Evolutionary conservation across 2,113 vertebrate genomes (phyloP), one percentile per base, ranked within the genome.

Genomic region (Pterocles burchelli): DNA sequence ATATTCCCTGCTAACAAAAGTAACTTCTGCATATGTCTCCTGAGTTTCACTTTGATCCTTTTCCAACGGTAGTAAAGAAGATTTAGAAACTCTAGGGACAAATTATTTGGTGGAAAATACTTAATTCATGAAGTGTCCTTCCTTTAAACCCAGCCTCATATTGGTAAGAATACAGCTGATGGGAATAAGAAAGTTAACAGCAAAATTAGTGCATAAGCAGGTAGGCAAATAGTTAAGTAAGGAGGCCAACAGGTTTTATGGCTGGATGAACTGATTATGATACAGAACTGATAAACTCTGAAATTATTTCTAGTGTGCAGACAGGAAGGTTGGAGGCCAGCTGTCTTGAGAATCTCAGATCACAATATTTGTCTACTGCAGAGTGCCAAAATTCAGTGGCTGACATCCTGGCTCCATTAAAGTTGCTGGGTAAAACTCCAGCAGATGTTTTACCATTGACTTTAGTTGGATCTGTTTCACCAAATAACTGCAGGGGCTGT

Each of bases 401-500:
- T 96, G 95, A 97, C 79, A 84, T 95, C 88, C 96, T 96, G 93
- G 79, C 92, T 95, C 88, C 85, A 90, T 96, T 95, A 90, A 96
- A 95, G 93, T 86, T 86, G 31, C 93, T 96, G 91, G 92, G 92
- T 96, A 96, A 91, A 96, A 91, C 95, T 96, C 94, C 93, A 96
- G 73, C 96, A 97, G 96, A 96, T 95, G 95, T 97, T 97, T 96
- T 86, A 90, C 90, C 95, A 89, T 90, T 97, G 91, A 93, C 79
- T 96, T 96, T 88, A 96, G 72, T 94, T 96, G 95, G 95, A 95
- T 90, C 65, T 1, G 13, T 96, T 96, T 96, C 95, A 96, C 90
- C 85, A 91, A 95, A 90, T 92, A 93, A 95, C 92, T 93, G 38
- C 90, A 96, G 82, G 72, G 71, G 41, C 80, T 97, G 71, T 93